phyloP scores from a whole-genome alignment of 2,888 invertebrate genomes.

The Mamestra brassicae region DNA sequence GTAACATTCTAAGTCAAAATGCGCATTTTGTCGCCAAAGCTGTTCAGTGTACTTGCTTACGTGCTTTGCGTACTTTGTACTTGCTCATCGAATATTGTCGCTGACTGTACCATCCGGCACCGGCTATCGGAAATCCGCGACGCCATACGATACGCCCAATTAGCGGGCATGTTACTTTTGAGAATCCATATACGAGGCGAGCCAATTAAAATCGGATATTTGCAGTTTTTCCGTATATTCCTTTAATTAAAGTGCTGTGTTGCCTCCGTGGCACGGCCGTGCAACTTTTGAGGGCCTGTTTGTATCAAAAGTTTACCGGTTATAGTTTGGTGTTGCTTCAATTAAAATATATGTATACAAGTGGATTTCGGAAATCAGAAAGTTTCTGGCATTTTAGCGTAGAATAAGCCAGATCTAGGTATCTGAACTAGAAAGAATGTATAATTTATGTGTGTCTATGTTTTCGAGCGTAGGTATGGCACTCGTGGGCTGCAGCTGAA shows the following conservation, averaged over 20 bases:
- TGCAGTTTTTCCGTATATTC: not conserved
- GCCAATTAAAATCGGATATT: slow-evolving; percentile 50
- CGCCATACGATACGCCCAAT: slow-evolving; percentile 56
- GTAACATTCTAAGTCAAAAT: too few species aligned
- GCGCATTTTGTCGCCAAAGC: too few species aligned
- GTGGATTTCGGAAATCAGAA: not conserved
- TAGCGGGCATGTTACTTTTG: slow-evolving; percentile 46
- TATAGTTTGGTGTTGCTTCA: not conserved
- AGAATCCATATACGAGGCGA: not conserved
- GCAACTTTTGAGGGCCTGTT: not conserved
- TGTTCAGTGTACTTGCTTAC: too few species aligned
- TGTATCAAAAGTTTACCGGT: not conserved
- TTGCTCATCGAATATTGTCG: too few species aligned
- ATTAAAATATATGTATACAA: too few species aligned
- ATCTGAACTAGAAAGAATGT: too few species aligned
- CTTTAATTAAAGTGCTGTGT: slow-evolving; percentile 6
- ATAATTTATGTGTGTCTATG: too few species aligned
- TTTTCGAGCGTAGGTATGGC: too few species aligned
- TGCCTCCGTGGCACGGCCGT: not conserved
- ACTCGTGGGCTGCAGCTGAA: too few species aligned
- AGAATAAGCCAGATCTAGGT: too few species aligned
- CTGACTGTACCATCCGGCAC: not conserved
- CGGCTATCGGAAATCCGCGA: slow-evolving; percentile 26
- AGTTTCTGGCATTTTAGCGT: too few species aligned
- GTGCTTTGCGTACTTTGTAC: too few species aligned